Evolutionary conservation across 35 echinoderm and acorn worm genomes (phyloP).

Genomic region (Apostichopus parvimensis): DNA sequence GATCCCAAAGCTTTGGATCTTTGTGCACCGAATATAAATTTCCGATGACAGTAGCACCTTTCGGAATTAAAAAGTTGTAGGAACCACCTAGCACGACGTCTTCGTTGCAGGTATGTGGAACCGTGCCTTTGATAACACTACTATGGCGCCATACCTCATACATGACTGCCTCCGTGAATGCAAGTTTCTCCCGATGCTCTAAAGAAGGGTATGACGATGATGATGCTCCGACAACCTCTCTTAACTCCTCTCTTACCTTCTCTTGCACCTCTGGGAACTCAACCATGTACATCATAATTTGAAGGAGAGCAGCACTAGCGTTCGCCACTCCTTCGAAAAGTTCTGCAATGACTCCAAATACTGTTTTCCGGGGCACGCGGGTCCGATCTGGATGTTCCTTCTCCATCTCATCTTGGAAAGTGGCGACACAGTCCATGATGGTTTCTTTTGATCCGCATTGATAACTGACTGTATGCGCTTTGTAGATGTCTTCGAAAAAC

Average conservation of each 20-base stretch:
- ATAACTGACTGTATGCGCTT: constrained; percentile 18
- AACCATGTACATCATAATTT: constrained; percentile 46
- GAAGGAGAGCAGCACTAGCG: neutral
- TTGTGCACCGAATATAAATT: constrained; percentile 64
- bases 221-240: constrained; percentile 25
- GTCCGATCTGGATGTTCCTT: neutral
- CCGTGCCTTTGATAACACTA: constrained; percentile 23
- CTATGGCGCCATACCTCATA: constrained; percentile 45
- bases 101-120: constrained; percentile 34
- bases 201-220: constrained; percentile 9
- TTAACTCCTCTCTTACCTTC: constrained; percentile 47
- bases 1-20: constrained; percentile 57
- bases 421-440: constrained; percentile 38
- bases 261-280: constrained; percentile 54
- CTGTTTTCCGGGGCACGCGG: neutral
- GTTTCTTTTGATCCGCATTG: constrained; percentile 27
- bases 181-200: constrained; percentile 7
- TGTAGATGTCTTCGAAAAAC: constrained; percentile 4
- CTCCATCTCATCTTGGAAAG: constrained; percentile 35
- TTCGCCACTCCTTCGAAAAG: constrained; percentile 20
- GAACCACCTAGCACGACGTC: constrained; percentile 33
- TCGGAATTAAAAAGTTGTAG: constrained; percentile 41
- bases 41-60: constrained; percentile 59
- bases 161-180: constrained; percentile 51
- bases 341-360: constrained; percentile 5